Percentiles rank a stretch among this genome's conserved stretches.
phyloP scores from a whole-genome alignment of 2,888 invertebrate genomes.

The Synanthedon andrenaeformis region DNA sequence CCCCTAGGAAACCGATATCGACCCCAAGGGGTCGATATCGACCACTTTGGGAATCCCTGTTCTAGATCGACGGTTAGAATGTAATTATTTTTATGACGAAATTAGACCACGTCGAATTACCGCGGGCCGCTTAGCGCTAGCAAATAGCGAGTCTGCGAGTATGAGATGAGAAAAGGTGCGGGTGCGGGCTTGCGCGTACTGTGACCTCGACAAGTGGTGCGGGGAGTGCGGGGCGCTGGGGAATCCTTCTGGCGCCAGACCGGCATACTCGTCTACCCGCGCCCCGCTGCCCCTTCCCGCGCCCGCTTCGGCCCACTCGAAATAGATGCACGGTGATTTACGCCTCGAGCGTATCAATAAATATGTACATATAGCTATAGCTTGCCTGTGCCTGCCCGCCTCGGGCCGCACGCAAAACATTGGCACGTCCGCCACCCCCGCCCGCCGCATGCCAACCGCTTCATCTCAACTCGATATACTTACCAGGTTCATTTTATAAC shows the following conservation, averaged over 20 bases:
- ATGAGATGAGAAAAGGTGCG: background rate
- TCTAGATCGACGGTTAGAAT: no score
- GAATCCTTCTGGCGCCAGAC: conserved; percentile 73
- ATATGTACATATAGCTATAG: conserved; percentile 24
- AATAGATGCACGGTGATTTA: conserved; percentile 70
- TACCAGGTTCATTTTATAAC: conserved; percentile 1
- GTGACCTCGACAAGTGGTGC: conserved; percentile 39
- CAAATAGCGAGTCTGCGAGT: no score
- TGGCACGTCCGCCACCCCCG: conserved; percentile 59
- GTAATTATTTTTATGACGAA: no score
- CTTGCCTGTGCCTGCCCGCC: conserved; percentile 54
- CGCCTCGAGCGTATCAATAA: conserved; percentile 66
- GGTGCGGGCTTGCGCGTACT: conserved; percentile 26
- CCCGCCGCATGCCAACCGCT: conserved; percentile 35
- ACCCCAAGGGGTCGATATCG: no score
- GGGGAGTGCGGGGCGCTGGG: conserved; percentile 56
- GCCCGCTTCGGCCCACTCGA: conserved; percentile 52
- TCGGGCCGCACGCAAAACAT: conserved; percentile 18
- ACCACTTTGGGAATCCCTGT: no score
- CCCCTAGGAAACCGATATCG: no score
- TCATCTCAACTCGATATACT: conserved; percentile 12
- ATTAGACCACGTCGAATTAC: no score
- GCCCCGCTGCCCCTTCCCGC: conserved; percentile 38
- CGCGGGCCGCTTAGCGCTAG: no score
- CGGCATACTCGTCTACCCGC: conserved; percentile 63